Evolutionary conservation across 2,888 invertebrate species (phyloP), one percentile per base, ranked within the genome.

Genomic region (Rhagonycha lutea): DNA sequence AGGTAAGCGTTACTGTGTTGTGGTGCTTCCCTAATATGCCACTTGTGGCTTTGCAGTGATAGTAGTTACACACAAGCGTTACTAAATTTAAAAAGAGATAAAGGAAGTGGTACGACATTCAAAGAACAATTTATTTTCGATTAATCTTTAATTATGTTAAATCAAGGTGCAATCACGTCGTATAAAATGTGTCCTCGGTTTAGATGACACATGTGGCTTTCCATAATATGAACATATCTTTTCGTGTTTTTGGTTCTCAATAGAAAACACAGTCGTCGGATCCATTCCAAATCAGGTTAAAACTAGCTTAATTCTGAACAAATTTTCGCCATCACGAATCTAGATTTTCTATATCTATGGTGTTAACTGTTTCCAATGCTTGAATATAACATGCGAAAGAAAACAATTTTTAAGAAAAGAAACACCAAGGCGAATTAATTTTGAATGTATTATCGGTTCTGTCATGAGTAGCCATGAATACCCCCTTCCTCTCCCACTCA

Each of bases 1-100:
- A 70, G 74, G 61, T 71, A 29, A 70, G 28, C 61, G 14, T 14
- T 69, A 65, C n/a, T 47, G 47, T 47, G 47, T 47, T 47, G 47
- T 47, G 47, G 47, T 47, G 47, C 47, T 47, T 47, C 47, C 47
- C 47, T 47, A 47, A 47, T 47, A 47, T 47, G 47, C 47, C 47
- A 47, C 47, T 47, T 47, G 47, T 47, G 47, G 47, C 47, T 47
- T 47, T 47, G 47, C 47, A 47, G 47, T 47, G 47, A 47, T 47
- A n/a, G 47, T 47, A n/a, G 47, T 47, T 47, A 47, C 47, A 47
- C 47, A 47, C 47, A 47, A 47, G 47, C 47, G 47, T 47, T 47
- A 8, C 47, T 47, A 47, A 47, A 47, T 47, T 47, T 47, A 47
- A 47, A 47, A 47, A 47, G 47, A 47, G n/a, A 47, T 47, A 47